Conservation (phyloP, 2,797 vertebrate species). For the Psittacula derbiana region DNA sequence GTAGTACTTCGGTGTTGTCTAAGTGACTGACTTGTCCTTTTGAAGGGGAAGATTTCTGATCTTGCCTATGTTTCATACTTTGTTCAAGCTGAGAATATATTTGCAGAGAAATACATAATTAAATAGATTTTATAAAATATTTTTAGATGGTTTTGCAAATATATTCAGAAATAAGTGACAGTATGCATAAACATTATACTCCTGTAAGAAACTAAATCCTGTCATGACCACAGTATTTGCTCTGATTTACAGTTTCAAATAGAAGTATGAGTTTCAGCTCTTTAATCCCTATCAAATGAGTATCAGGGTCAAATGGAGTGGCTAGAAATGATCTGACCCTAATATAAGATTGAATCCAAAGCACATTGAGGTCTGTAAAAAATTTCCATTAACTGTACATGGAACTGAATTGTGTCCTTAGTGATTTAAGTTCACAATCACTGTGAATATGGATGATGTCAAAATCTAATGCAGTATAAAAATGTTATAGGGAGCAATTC, state of each 20-base stretch:
- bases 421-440: neutral
- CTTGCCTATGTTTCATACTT: neutral
- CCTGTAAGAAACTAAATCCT: neutral
- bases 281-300: neutral
- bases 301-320: neutral
- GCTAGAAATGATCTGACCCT: neutral
- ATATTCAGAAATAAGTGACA: neutral
- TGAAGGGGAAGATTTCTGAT: neutral
- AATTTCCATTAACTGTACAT: neutral
- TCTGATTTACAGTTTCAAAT: neutral
- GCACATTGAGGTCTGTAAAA: neutral
- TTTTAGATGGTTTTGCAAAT: neutral
- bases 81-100: neutral
- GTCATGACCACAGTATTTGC: neutral
- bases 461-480: neutral
- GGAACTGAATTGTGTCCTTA: neutral
- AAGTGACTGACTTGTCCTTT: neutral
- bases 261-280: neutral
- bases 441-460: neutral
- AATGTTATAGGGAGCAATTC: neutral
- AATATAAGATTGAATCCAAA: neutral
- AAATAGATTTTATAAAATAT: neutral
- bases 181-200: neutral
- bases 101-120: neutral
- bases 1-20: neutral